phyloP scores from a whole-genome alignment of 2,113 vertebrate species.

The Anseranas semipalmata region DNA sequence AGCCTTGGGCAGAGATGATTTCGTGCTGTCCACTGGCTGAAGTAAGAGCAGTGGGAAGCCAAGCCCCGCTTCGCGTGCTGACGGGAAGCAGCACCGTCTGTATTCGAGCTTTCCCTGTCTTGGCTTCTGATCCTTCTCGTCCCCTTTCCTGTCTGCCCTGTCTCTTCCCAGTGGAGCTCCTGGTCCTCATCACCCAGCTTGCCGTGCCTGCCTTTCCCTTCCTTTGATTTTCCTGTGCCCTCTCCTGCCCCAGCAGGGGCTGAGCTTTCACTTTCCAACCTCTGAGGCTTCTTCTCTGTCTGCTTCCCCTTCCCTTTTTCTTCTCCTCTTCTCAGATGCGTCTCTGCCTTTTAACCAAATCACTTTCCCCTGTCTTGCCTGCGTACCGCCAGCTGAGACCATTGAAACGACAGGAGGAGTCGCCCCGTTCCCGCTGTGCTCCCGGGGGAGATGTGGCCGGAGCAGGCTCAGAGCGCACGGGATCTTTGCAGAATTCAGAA shows the following conservation, averaged over 20 bases:
- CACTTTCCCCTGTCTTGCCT: not conserved
- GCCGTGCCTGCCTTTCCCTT: not conserved
- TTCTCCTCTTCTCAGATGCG: no score
- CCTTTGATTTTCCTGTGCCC: not conserved
- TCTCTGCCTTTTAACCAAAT: not conserved
- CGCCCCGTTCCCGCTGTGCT: not conserved
- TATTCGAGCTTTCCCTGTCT: not conserved
- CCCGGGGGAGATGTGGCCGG: accelerated
- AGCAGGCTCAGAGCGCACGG: accelerated
- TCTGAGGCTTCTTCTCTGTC: not conserved
- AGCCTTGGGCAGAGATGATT: not conserved
- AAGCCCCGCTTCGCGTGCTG: not conserved
- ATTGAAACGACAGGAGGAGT: not conserved
- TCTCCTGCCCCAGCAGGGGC: not conserved
- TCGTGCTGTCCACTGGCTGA: no score
- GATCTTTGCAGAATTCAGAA: not conserved
- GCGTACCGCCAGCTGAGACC: not conserved
- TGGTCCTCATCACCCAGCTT: not conserved
- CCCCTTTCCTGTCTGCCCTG: not conserved
- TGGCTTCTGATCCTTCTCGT: not conserved
- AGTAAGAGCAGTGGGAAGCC: no score
- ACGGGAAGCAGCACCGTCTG: not conserved
- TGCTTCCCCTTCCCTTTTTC: not conserved
- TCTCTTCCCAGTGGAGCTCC: not conserved
- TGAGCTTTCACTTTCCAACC: not conserved